Evolutionary conservation across 2,797 vertebrate species (phyloP).

Genomic region (Danio choprae): DNA sequence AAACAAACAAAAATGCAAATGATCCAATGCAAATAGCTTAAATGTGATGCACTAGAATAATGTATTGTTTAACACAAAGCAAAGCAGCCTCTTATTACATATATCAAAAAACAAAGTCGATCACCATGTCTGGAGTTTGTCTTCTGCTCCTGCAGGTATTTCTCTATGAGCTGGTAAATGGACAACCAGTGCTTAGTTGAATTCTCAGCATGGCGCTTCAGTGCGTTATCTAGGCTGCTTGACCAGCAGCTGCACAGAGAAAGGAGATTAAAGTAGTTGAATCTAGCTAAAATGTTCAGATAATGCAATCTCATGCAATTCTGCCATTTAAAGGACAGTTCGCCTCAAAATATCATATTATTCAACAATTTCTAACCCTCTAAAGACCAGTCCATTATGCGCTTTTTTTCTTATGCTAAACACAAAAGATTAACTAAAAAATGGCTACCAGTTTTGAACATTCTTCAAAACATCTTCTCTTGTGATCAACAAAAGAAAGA

Average conservation of each 20-base stretch:
- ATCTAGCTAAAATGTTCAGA: background rate
- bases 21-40: background rate
- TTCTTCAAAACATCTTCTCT: too few relatives aligned
- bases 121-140: constrained; percentile 77
- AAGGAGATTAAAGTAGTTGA: background rate
- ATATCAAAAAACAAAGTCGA: background rate
- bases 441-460: too few relatives aligned
- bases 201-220: constrained; percentile 86
- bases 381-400: too few relatives aligned
- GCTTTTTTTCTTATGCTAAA: too few relatives aligned
- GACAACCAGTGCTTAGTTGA: constrained; percentile 94
- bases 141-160: constrained; percentile 83
- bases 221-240: constrained; percentile 89
- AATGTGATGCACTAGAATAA: background rate
- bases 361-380: too few relatives aligned
- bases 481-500: too few relatives aligned
- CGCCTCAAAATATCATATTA: too few relatives aligned
- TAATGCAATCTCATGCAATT: background rate
- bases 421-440: too few relatives aligned
- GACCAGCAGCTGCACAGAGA: constrained; percentile 89
- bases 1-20: background rate
- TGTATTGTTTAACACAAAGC: background rate
- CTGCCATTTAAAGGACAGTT: too few relatives aligned
- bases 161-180: constrained; percentile 92
- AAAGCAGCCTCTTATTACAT: background rate